Evolutionary conservation across 2,113 vertebrate species (phyloP).

Genomic region (Romanogobio albipinnatus): DNA sequence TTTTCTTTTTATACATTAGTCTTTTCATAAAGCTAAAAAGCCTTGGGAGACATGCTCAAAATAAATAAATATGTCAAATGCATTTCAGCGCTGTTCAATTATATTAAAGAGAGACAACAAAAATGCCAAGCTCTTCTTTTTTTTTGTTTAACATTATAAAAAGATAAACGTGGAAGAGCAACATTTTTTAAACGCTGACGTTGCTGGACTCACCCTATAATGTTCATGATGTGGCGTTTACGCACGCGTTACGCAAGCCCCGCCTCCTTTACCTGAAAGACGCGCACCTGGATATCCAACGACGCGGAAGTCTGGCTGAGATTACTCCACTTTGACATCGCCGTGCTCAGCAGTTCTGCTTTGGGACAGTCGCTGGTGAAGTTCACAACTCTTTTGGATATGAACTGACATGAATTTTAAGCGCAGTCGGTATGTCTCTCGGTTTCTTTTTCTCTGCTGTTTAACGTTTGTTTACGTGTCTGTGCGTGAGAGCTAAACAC

Average conservation of each 20-base stretch:
- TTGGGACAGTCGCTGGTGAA: background rate
- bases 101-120: background rate
- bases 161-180: background rate
- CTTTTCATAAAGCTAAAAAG: background rate
- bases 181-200: background rate
- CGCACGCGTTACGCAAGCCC: slow-evolving; percentile 69
- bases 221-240: slow-evolving; percentile 44
- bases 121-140: no score
- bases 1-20: background rate
- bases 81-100: background rate
- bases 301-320: slow-evolving; percentile 74
- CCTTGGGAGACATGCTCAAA: background rate
- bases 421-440: background rate
- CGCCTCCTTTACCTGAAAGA: slow-evolving; percentile 71
- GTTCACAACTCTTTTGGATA: background rate
- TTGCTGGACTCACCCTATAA: background rate
- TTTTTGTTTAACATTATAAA: no score
- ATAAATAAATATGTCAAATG: background rate
- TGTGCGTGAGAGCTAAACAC: background rate
- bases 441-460: background rate
- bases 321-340: slow-evolving; percentile 10
- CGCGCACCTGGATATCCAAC: slow-evolving; percentile 84
- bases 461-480: background rate
- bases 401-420: background rate
- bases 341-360: background rate